A percentile compares a stretch with the other conserved stretches of the same genome.
These are phyloP conservation scores for Pseudochaenichthys georgianus DNA, from an alignment of 2,797 vertebrate genomes.

Conservation along the genomic window DNA sequence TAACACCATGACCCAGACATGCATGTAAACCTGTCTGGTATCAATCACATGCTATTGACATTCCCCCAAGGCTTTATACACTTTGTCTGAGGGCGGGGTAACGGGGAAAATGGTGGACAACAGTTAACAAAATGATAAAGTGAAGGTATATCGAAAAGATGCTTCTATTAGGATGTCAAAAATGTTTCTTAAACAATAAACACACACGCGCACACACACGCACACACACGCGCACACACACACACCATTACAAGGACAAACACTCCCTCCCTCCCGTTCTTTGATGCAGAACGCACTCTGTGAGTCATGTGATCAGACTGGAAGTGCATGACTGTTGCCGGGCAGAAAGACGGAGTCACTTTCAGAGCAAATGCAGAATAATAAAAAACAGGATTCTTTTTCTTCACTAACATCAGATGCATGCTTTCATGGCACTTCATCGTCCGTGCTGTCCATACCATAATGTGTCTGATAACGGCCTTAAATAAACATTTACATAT, in stretches of 20 bases:
- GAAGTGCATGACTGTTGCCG: no score
- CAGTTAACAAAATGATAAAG: no score
- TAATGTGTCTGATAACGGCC: not conserved
- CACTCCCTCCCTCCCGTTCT: constrained; percentile 21
- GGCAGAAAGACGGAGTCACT: constrained; percentile 34
- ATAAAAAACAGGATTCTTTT: not conserved
- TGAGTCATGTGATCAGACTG: constrained; percentile 36
- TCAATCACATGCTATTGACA: no score
- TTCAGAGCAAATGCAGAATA: not conserved
- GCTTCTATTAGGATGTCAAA: no score
- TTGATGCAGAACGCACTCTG: constrained; percentile 27
- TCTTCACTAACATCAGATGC: not conserved
- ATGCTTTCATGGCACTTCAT: not conserved
- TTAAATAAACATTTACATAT: no score
- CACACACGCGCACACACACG: constrained; percentile 26
- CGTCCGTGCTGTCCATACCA: not conserved
- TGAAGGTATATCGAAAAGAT: no score
- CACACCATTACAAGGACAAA: constrained; percentile 43
- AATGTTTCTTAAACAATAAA: no score
- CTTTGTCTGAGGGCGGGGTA: no score
- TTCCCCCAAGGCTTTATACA: no score
- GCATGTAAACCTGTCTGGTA: no score
- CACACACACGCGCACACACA: not conserved
- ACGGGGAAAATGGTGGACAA: no score
- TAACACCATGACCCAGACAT: no score